Conservation (phyloP, 1,140 invertebrate genomes). For the Chironomus striatipennis region DNA sequence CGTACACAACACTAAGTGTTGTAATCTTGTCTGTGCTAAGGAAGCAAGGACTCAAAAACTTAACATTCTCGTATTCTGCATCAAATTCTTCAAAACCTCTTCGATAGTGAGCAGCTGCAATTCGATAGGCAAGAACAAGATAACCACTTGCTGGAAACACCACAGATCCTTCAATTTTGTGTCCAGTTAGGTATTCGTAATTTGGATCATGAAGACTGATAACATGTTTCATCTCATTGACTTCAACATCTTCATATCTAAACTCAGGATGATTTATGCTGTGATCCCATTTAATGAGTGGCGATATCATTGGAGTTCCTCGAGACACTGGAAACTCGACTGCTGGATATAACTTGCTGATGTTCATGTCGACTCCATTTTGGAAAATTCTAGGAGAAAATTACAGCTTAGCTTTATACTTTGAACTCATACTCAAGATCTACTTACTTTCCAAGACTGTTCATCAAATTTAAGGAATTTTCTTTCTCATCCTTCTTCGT, state of each 20-base stretch:
- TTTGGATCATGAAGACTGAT: not conserved
- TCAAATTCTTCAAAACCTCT: not conserved
- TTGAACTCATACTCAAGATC: no score
- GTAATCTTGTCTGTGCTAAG: not conserved
- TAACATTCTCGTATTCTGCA: not conserved
- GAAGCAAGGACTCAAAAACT: not conserved
- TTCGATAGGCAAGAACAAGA: not conserved
- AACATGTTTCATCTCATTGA: not conserved
- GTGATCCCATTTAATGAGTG: constrained; percentile 83
- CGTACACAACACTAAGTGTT: not conserved
- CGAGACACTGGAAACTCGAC: constrained; percentile 62
- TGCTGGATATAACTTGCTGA: constrained; percentile 47
- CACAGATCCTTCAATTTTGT: not conserved
- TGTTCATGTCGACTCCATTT: constrained; percentile 40
- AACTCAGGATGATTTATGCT: constrained; percentile 31
- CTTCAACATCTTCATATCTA: not conserved
- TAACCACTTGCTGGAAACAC: not conserved
- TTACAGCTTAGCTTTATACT: no score
- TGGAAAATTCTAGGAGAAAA: constrained; percentile 41
- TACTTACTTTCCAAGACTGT: constrained; percentile 60
- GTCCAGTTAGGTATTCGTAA: not conserved
- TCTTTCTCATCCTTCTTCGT: constrained; percentile 61
- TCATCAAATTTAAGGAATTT: constrained; percentile 56
- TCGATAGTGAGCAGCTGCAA: not conserved
- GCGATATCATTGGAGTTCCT: constrained; percentile 62